Evolutionary conservation across 2,797 vertebrate species (phyloP), one percentile per base, ranked within the genome.

Genomic region (Rhadinocentrus ornatus): DNA sequence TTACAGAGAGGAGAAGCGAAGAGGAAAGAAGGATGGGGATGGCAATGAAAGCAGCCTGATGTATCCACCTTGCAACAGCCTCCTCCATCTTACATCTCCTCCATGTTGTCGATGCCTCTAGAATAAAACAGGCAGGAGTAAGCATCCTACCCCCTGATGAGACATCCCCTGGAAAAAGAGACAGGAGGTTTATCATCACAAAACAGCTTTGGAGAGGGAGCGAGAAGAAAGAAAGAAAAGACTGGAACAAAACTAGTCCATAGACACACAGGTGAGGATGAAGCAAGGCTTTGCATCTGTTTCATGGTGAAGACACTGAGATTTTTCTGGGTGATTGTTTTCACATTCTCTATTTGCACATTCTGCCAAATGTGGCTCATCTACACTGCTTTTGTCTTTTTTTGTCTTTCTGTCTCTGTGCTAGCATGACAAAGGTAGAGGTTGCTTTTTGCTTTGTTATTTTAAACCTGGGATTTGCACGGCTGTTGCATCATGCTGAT

Each of bases 31-130:
- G 59, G 84, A 83, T 62, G 71, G 55, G 2, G 76, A 66, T 77
- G 61, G 72, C 29, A n/a, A 59, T 22, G 34, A 67, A 50, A 68
- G 78, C 82, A 69, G 46, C 61, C 61, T 88, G 87, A 89, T 89
- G 87, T 84, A 80, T 87, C 85, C 84, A 88, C 88, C 86, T 88
- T 73, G 69, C 60, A 83, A 77, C 83, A 63, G 85, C 80, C 80
- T 86, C 90, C 90, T 93, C 93, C 92, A 93, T 93, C 91, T 93
- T 91, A 86, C 83, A 77, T 80, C 62, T 74, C 84, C 88, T 86
- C 88, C 87, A 84, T 91, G 66, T 70, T 27, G 35, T 76, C 73
- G 73, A n/a, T 72, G 62, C 69, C 52, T 68, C 58, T 48, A 73
- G 27, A 77, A 70, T 44, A 75, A 12, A 57, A 72, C 31, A 60